Percentiles rank a stretch among this genome's conserved stretches.
Evolutionary conservation across 1,140 invertebrate species (phyloP).

Genomic region (Drosophila melanogaster): DNA sequence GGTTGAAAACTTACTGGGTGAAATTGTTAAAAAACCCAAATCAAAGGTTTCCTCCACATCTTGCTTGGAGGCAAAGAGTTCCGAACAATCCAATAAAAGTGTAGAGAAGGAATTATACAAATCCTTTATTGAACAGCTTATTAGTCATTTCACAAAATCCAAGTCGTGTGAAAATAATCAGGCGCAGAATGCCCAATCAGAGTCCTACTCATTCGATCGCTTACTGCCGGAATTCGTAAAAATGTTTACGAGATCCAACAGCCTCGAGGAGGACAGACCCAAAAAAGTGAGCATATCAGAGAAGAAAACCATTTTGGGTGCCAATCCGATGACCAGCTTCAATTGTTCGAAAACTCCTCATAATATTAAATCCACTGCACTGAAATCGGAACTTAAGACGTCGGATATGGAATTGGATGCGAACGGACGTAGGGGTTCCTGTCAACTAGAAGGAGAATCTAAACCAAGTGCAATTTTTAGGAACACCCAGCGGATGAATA

Average conservation of each 20-base stretch:
- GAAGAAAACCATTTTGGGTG: not conserved
- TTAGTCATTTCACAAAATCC: not conserved
- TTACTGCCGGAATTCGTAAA: constrained; percentile 4
- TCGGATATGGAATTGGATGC: not conserved
- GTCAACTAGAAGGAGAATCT: not conserved
- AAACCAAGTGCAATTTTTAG: not conserved
- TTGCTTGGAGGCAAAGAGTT: too few species aligned
- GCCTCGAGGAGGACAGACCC: not conserved
- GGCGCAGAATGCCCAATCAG: not conserved
- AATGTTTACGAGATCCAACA: constrained; percentile 2
- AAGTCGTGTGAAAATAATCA: not conserved
- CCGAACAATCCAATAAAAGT: not conserved
- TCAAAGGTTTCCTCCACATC: not conserved
- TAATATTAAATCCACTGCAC: not conserved
- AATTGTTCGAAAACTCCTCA: not conserved
- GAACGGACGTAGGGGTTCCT: not conserved
- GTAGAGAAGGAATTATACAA: constrained; percentile 14
- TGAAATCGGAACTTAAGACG: not conserved
- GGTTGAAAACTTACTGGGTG: not conserved
- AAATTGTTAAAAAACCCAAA: not conserved
- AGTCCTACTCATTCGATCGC: constrained; percentile 2
- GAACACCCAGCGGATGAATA: not conserved
- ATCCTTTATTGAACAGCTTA: constrained; percentile 13
- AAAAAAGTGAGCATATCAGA: not conserved
- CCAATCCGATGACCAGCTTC: not conserved